Evolutionary conservation across 2,888 invertebrate genomes (phyloP).

Genomic region (Diachrysia chrysitis): DNA sequence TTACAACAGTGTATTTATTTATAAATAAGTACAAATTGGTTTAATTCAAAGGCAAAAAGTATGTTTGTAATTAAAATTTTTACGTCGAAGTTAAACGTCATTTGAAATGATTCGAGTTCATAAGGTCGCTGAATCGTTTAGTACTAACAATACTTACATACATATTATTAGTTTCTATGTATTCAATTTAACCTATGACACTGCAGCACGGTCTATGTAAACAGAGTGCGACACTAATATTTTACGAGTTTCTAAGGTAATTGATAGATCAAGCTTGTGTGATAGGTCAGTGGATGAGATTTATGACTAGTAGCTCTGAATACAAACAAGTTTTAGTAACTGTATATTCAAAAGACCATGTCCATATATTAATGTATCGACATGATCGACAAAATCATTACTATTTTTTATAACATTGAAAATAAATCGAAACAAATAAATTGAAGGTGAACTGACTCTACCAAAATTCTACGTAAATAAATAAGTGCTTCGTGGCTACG

Average conservation of each 20-base stretch:
- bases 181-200: slow-evolving; percentile 32
- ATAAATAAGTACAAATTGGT: slow-evolving; percentile 46
- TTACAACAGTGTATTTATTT: slow-evolving; percentile 35
- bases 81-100: slow-evolving; percentile 15
- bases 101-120: slow-evolving; percentile 13
- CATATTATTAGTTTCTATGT: neutral
- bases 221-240: slow-evolving; percentile 19
- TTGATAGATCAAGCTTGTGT: slow-evolving; percentile 31
- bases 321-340: neutral
- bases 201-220: slow-evolving; percentile 40
- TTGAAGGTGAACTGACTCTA: neutral
- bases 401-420: neutral
- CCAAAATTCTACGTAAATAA: neutral
- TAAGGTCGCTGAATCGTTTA: slow-evolving; percentile 3
- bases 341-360: neutral
- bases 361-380: neutral
- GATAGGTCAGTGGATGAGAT: slow-evolving; percentile 31
- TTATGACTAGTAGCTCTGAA: neutral
- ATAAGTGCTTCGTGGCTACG: neutral
- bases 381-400: neutral
- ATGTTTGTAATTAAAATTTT: slow-evolving; percentile 19
- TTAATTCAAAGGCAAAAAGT: slow-evolving; percentile 27
- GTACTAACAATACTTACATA: neutral
- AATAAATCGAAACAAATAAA: too few species aligned
- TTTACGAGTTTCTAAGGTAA: slow-evolving; percentile 26